phyloP scores from a whole-genome alignment of 1,140 invertebrate genomes.

The Dinothrombium tinctorium region DNA sequence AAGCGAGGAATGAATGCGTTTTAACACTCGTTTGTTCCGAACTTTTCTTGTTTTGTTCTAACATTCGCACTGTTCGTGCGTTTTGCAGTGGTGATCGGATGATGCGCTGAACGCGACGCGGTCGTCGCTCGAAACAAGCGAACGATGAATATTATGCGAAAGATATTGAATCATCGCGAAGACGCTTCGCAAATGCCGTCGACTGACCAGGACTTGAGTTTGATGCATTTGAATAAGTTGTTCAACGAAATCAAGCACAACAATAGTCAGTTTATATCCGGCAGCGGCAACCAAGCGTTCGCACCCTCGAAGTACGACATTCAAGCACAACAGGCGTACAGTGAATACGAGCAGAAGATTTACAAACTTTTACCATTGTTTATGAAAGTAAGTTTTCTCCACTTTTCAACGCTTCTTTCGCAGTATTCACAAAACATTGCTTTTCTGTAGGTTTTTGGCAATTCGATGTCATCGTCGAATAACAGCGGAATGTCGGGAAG shows the following conservation, averaged over 20 bases:
- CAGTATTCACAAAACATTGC: conserved; percentile 1
- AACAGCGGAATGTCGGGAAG: neutral
- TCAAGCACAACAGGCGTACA: conserved; percentile 2
- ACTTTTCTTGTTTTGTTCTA: no score
- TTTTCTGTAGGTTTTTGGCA: conserved; percentile 3
- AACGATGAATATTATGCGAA: conserved; percentile 17
- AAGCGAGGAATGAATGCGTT: no score
- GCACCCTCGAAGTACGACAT: neutral
- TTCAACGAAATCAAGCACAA: conserved; percentile 9
- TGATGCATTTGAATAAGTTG: conserved; percentile 7
- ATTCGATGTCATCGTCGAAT: neutral
- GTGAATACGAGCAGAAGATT: conserved; percentile 71
- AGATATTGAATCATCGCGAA: conserved; percentile 12
- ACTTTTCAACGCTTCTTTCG: conserved; percentile 1
- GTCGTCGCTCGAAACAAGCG: no score
- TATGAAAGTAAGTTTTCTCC: conserved; percentile 50
- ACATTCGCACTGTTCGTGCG: no score
- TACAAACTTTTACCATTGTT: conserved; percentile 96
- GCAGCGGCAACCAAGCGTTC: conserved; percentile 5
- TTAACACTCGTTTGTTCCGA: no score
- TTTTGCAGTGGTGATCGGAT: no score
- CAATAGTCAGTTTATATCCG: conserved; percentile 3
- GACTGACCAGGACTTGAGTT: neutral
- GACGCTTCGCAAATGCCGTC: conserved; percentile 1
- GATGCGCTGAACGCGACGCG: no score